Evolutionary conservation across 2,113 vertebrate genomes (phyloP).

Genomic region (Poeciliopsis occidentalis): DNA sequence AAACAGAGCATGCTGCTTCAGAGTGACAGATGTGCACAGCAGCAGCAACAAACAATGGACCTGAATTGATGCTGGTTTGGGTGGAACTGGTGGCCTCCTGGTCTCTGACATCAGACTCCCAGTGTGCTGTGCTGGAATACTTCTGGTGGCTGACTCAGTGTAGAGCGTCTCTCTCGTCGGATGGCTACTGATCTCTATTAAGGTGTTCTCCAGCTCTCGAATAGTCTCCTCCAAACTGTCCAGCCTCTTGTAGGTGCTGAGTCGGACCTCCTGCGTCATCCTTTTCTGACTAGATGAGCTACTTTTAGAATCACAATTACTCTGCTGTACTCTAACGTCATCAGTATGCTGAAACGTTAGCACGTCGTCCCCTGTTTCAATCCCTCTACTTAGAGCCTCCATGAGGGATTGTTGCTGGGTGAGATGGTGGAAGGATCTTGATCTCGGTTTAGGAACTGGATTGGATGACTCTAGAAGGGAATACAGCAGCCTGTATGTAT

Average conservation of each 20-base stretch:
- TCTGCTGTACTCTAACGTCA: constrained; percentile 3
- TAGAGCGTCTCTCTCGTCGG: constrained; percentile 45
- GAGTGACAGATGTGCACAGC: constrained; percentile 21
- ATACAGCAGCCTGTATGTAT: constrained; percentile 53
- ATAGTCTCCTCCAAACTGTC: constrained; percentile 94
- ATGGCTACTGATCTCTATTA: constrained; percentile 84
- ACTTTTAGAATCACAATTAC: constrained; percentile 1
- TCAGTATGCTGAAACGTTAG: constrained; percentile 4
- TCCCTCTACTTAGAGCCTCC: constrained; percentile 41
- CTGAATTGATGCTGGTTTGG: constrained; percentile 83
- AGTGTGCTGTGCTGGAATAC: constrained; percentile 5
- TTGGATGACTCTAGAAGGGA: constrained; percentile 43
- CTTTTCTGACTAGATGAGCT: constrained; percentile 17
- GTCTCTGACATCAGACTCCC: constrained; percentile 16
- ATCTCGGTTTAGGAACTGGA: constrained; percentile 53
- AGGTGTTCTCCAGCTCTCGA: constrained; percentile 87
- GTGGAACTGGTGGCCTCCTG: constrained; percentile 82
- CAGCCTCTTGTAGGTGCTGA: constrained; percentile 77
- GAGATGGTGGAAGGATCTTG: constrained; percentile 6
- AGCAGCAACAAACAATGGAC: constrained; percentile 70
- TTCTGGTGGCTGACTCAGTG: constrained; percentile 11
- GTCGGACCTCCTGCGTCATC: constrained; percentile 42
- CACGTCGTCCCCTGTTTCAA: constrained; percentile 10
- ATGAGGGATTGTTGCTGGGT: constrained; percentile 31
- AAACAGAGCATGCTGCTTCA: constrained; percentile 19